Evolutionary conservation across 2,113 vertebrate genomes (phyloP).

Genomic region (Stigmatopora nigra): DNA sequence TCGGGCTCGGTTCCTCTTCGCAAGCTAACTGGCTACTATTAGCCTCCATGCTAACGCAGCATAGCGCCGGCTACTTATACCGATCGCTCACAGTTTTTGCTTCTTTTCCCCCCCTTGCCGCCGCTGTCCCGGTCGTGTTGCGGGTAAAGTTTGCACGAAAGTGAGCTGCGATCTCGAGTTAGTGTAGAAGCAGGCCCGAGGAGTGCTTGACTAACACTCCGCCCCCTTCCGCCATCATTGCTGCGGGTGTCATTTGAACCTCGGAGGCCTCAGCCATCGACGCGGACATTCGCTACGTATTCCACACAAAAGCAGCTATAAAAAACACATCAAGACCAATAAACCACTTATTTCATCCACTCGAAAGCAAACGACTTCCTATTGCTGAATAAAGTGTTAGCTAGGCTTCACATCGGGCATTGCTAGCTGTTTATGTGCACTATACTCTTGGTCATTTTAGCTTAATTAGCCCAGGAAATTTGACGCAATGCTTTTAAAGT

Average conservation of each 20-base stretch:
- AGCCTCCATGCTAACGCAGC: conserved; percentile 1
- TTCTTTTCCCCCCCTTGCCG: neutral
- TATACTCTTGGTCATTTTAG: no score
- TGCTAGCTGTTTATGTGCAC: neutral
- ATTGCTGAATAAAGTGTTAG: conserved; percentile 3
- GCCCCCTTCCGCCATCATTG: conserved; percentile 66
- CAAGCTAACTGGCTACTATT: conserved; percentile 19
- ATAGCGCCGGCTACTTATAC: neutral
- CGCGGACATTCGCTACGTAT: conserved; percentile 14
- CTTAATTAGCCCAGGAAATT: no score
- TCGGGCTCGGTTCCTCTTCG: conserved; percentile 44
- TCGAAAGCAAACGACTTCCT: neutral
- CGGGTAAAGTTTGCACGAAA: neutral
- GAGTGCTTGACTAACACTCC: conserved; percentile 39
- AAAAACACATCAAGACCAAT: neutral
- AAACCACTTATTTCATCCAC: neutral
- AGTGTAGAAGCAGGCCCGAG: conserved; percentile 56
- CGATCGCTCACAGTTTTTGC: neutral
- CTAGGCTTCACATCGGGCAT: neutral
- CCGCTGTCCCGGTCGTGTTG: neutral
- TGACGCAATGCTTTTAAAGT: no score
- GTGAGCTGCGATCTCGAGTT: neutral
- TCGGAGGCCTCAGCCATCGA: conserved; percentile 36
- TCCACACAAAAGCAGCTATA: conserved; percentile 3
- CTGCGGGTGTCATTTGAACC: conserved; percentile 55